Base-by-base conservation (phyloP, 1,140 invertebrate species). In the Drosophila funebris region DNA sequence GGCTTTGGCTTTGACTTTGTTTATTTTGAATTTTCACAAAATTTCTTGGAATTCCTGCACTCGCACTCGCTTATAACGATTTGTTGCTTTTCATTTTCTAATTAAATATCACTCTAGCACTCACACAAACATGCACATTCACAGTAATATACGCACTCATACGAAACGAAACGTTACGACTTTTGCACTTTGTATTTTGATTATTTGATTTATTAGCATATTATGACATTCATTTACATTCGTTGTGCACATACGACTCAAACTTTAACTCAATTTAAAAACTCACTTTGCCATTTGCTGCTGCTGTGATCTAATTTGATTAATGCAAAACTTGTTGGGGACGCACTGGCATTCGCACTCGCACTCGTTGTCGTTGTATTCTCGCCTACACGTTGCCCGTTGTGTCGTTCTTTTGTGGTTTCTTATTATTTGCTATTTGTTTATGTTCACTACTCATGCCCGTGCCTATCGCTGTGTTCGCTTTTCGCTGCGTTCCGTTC, bases 241-340 rank as follows among this genome's bases (percentile, higher is more conserved):
- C 27, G 53, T 44, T 52, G 36, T 37, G 29, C 43, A 37, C 33
- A 50, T 54, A 39, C 37, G 13, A 48, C 68, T 63, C 41, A 63
- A 71, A 64, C 58, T 54, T 56, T 61, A 53, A 43, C 58, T 73
- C 44, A 73, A 72, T 67, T 50, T 53, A 44, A 57, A 36, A 73
- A 73, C 54, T 76, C 66, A 76, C 57, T 58, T 60, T 69, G 72
- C 46, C 37, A 68, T 57, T 72, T 48, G 24, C n/a, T 27, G 44
- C 44, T 61, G 61, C 66, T 84, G 53, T 84, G 77, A 85, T 85
- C 83, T 88, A 85, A 85, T 85, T 85, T 82, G 78, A 88, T 88
- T 87, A 88, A 87, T 87, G 78, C 71, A 88, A 88, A 87, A 87
- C 83, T 87, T 78, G 83, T 88, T 88, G 82, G 71, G 66, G 79